Evolutionary conservation across 37 sponge, comb jelly and placozoan species (phyloP), one percentile per base, ranked within the genome.

Genomic region (Beroe forskalii): DNA sequence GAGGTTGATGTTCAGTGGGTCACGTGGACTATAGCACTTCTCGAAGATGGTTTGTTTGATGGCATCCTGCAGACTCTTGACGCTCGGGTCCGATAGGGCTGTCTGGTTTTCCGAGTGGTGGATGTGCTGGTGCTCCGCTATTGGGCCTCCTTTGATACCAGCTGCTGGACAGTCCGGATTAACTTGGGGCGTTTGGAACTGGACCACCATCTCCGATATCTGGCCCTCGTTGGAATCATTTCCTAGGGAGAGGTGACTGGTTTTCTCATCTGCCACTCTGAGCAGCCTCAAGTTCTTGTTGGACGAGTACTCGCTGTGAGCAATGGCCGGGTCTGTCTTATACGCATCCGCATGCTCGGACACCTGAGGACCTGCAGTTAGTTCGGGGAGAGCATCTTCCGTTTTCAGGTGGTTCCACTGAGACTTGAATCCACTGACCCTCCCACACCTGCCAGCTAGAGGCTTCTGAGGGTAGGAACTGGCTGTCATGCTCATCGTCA

Each of bases 21-120:
- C 86, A 22, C 86, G 86, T 32, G 43, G 86, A 23, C 42, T 80
- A 25, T 80, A 80, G 35, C 86, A 80, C 35, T 80, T 80, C 86
- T 80, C 86, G 20, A 80, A 43, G 35, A 80, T 80, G n/a, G 86
- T 80, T 48, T 80, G 86, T 24, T 80, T 80, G 48, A 80, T 80
- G n/a, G 86, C 43, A 38, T 80, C 86, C 55, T 80, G 86, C 55
- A 80, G 40, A 80, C 86, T 80, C 55, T 80, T 80, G 30, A 80
- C 86, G 42, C 86, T 80, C 12, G 86, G 86, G 48, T 80, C 86
- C 2, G 40, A 33, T 4, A 80, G 55, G 4, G 86, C 86, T 69
- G 72, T 69, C 55, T 80, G 44, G 30, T 44, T 44, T 1, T 80
- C 86, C 1, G 30, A 41, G 27, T 80, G 86, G 55, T 80, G 86